phyloP scores from a whole-genome alignment of 2,797 vertebrate genomes.

The Lithobates sylvaticus region DNA sequence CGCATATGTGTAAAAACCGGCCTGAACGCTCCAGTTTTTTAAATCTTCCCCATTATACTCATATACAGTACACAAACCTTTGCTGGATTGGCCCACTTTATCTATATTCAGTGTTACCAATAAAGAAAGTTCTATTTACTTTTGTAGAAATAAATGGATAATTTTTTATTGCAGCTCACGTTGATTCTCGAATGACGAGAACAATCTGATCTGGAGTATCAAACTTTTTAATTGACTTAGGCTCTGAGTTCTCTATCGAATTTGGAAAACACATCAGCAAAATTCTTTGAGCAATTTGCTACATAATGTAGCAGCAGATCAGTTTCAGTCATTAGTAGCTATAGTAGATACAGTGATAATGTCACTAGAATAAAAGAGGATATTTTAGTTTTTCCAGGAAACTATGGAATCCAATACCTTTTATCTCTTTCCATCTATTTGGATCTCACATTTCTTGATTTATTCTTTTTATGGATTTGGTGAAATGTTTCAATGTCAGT shows the following conservation, averaged over 20 bases:
- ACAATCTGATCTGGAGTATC: not conserved
- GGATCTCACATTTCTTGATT: slow-evolving; percentile 30
- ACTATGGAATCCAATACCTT: slow-evolving; percentile 34
- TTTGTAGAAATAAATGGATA: not conserved
- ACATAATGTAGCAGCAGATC: slow-evolving; percentile 47
- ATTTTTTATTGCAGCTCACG: not conserved
- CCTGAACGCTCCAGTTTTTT: too few species aligned
- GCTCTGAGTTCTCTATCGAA: not conserved
- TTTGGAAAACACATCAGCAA: slow-evolving; percentile 31
- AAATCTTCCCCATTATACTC: too few species aligned
- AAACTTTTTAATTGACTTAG: slow-evolving; percentile 11
- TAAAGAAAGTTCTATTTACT: too few species aligned
- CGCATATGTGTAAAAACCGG: too few species aligned
- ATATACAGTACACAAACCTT: too few species aligned
- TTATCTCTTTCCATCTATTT: slow-evolving; percentile 5
- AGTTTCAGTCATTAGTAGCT: slow-evolving; percentile 42
- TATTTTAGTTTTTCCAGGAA: slow-evolving; percentile 53
- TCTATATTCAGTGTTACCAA: too few species aligned
- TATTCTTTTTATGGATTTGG: slow-evolving; percentile 8
- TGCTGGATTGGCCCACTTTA: too few species aligned
- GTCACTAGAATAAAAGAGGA: slow-evolving; percentile 26
- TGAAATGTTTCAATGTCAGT: not conserved
- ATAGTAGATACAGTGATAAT: slow-evolving; percentile 28
- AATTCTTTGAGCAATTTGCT: slow-evolving; percentile 19
- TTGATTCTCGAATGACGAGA: not conserved